Evolutionary conservation across 2,113 vertebrate species (phyloP).

Genomic region (Periophthalmodon schlosseri): DNA sequence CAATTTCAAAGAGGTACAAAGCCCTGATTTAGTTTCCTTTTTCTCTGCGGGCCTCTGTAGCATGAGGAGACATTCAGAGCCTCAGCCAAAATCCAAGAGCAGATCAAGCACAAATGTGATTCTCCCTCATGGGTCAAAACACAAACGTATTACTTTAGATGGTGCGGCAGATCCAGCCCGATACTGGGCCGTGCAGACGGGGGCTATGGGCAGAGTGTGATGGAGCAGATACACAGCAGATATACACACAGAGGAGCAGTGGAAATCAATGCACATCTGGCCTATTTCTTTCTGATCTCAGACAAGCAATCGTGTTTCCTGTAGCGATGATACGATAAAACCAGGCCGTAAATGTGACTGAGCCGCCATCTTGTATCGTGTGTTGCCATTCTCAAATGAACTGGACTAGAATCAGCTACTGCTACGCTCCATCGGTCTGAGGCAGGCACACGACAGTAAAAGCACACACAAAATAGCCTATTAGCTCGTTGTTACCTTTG

Average conservation of each 20-base stretch:
- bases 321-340: background rate
- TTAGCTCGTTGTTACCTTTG: no score
- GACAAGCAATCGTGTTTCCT: conserved; percentile 12
- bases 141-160: conserved; percentile 25
- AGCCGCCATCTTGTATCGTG: conserved; percentile 8
- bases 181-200: conserved; percentile 43
- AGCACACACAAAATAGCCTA: background rate
- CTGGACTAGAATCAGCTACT: background rate
- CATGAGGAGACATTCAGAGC: conserved; percentile 12
- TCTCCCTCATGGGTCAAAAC: conserved; percentile 20
- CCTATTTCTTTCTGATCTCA: conserved; percentile 40
- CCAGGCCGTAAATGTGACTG: background rate
- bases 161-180: conserved; percentile 33
- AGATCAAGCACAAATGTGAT: conserved; percentile 31
- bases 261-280: conserved; percentile 53
- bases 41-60: conserved; percentile 13
- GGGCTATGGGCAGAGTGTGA: conserved; percentile 23
- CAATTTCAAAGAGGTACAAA: background rate
- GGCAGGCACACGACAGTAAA: background rate
- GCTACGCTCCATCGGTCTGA: background rate
- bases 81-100: background rate
- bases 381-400: conserved; percentile 47
- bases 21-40: conserved; percentile 11
- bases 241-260: conserved; percentile 19
- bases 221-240: conserved; percentile 29